Percentiles rank a stretch among this genome's conserved stretches.
These are phyloP conservation scores for Pachypeltis micranthus DNA, from an alignment of 1,140 invertebrate species.

Conservation along the genomic window DNA sequence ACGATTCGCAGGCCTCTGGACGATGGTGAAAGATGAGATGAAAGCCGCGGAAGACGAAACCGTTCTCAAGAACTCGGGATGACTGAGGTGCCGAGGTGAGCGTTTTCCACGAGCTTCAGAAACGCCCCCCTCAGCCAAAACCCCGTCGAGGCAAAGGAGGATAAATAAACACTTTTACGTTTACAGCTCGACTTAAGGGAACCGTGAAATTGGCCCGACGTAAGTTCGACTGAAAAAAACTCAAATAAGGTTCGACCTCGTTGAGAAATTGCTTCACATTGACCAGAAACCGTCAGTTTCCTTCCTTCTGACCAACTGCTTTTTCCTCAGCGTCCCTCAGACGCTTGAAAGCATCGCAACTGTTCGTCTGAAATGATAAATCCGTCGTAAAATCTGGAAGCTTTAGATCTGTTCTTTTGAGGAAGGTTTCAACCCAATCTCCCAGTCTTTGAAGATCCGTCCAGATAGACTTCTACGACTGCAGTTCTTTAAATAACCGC, in stretches of 20 bases:
- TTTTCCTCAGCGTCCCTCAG: too few relatives aligned
- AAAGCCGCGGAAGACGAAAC: neutral
- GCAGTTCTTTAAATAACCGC: neutral
- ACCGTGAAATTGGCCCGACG: neutral
- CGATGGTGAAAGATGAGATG: neutral
- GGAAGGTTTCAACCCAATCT: neutral
- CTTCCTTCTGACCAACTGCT: too few relatives aligned
- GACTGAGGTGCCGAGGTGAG: neutral
- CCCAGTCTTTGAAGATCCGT: neutral
- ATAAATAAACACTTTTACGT: neutral
- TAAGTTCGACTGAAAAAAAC: neutral
- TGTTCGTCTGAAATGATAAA: too few relatives aligned
- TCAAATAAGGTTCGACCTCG: neutral
- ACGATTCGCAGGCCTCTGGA: neutral
- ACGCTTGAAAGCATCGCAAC: too few relatives aligned
- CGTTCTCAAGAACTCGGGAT: neutral
- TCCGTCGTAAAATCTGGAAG: neutral
- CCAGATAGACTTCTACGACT: neutral
- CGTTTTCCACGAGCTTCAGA: neutral
- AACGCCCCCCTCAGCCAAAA: neutral
- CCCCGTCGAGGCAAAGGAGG: neutral
- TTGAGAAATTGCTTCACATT: neutral
- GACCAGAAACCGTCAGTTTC: neutral
- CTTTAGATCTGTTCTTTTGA: neutral
- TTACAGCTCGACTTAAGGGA: neutral